Evolutionary conservation across 2,888 invertebrate genomes (phyloP).

Genomic region (Dorcus hopei): DNA sequence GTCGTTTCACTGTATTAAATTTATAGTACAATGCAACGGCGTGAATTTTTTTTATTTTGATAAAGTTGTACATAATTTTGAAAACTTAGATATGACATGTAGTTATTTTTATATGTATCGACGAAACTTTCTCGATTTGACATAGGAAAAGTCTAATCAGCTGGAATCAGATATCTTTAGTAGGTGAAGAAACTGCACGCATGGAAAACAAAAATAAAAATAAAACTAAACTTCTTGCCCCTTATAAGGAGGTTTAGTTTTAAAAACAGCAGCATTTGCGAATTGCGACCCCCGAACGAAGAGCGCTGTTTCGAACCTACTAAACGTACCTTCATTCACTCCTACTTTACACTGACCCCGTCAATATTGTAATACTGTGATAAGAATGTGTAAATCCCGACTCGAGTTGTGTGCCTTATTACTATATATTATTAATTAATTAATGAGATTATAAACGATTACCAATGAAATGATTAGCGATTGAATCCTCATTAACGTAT

Average conservation of each 20-base stretch:
- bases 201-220: no score
- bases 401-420: constrained; percentile 14
- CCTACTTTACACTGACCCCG: constrained; percentile 8
- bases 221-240: not conserved
- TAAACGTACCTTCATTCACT: constrained; percentile 5
- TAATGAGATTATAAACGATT: not conserved
- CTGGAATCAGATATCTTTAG: no score
- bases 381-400: constrained; percentile 16
- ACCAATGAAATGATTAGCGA: not conserved
- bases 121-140: no score
- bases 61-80: constrained; percentile 1
- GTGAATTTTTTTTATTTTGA: not conserved
- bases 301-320: constrained; percentile 15
- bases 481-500: not conserved
- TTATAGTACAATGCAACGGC: not conserved
- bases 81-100: not conserved
- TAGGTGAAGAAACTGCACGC: no score
- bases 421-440: not conserved
- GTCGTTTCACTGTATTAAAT: not conserved
- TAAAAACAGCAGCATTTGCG: constrained; percentile 11
- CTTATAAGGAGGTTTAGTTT: constrained; percentile 2
- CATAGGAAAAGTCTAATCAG: no score
- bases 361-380: constrained; percentile 17
- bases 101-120: not conserved
- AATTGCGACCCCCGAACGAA: constrained; percentile 20